phyloP scores from a whole-genome alignment of 2,797 vertebrate genomes.

The Xyrichtys novacula region DNA sequence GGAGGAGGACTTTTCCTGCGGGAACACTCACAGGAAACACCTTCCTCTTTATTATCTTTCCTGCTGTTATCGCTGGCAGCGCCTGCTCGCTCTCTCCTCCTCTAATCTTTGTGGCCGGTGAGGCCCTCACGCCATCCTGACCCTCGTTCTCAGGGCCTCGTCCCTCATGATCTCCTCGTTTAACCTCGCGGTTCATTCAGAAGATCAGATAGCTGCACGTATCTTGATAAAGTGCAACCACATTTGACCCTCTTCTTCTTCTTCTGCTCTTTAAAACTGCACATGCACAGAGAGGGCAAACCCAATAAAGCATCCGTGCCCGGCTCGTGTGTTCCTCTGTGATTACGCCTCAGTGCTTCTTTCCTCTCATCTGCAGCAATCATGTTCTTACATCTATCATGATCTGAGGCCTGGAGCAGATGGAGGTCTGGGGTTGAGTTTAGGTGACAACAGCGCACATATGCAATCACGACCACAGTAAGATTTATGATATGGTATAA shows the following conservation, averaged over 20 bases:
- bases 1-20: conserved; percentile 57
- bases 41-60: conserved; percentile 80
- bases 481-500: conserved; percentile 75
- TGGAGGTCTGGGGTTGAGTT: conserved; percentile 57
- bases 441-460: conserved; percentile 64
- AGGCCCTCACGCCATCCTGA: conserved; percentile 60
- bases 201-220: conserved; percentile 33
- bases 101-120: conserved; percentile 64
- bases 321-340: conserved; percentile 38
- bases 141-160: conserved; percentile 60
- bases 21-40: conserved; percentile 74
- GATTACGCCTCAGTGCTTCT: conserved; percentile 48
- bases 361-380: conserved; percentile 64
- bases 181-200: conserved; percentile 43
- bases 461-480: conserved; percentile 60
- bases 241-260: conserved; percentile 33
- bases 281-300: conserved; percentile 40
- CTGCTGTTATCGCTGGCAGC: conserved; percentile 77
- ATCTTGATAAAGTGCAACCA: conserved; percentile 32
- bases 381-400: conserved; percentile 63
- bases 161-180: conserved; percentile 40
- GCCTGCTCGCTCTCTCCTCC: conserved; percentile 57
- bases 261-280: conserved; percentile 38
- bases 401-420: conserved; percentile 46
- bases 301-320: conserved; percentile 40